These are phyloP conservation scores for Circaetus cinerascens DNA, from an alignment of 2,113 vertebrate species.

Conservation along the genomic window DNA sequence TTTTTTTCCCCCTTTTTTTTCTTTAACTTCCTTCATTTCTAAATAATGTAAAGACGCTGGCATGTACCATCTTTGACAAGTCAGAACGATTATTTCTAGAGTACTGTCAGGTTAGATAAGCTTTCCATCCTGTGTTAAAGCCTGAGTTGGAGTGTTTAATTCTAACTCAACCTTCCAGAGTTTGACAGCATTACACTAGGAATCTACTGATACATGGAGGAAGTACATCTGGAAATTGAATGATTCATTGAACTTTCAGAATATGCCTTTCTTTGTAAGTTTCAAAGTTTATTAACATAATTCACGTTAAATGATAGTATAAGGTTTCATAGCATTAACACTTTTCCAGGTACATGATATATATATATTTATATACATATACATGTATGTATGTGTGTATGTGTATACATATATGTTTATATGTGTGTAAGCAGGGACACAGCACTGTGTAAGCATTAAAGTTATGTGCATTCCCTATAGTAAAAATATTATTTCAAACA, in stretches of 20 bases:
- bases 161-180: constrained; percentile 51
- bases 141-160: constrained; percentile 58
- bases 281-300: not conserved
- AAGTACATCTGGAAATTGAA: constrained; percentile 48
- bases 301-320: not conserved
- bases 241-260: constrained; percentile 33
- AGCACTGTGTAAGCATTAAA: not conserved
- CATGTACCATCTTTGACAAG: constrained; percentile 65
- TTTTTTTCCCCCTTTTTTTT: not conserved
- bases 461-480: not conserved
- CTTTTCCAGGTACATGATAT: not conserved
- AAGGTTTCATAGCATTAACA: not conserved
- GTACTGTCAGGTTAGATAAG: constrained; percentile 68
- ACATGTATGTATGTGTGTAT: accelerated
- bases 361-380: not conserved
- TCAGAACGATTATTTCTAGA: constrained; percentile 68
- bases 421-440: not conserved
- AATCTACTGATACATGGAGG: constrained; percentile 24
- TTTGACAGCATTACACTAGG: constrained; percentile 58
- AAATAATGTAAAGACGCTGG: constrained; percentile 44
- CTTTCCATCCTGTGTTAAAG: constrained; percentile 52
- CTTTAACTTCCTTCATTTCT: constrained; percentile 28
- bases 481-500: not conserved
- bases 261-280: not conserved
- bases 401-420: not conserved